Evolutionary conservation across 2,113 vertebrate genomes (phyloP).

Genomic region (Haplotaxodon microlepis): DNA sequence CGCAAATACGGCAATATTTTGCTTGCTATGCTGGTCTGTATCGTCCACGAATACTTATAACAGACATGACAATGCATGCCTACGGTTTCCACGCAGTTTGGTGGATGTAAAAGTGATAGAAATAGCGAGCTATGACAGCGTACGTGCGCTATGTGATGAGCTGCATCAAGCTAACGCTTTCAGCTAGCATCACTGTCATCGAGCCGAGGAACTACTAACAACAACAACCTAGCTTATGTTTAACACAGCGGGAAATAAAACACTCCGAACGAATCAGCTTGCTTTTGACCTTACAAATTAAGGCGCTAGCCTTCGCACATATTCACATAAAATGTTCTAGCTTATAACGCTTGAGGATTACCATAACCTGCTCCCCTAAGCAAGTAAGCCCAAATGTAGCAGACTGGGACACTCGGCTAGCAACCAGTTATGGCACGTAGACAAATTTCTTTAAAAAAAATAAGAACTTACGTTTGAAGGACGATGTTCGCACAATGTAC

Average conservation of each 20-base stretch:
- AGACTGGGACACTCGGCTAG: not conserved
- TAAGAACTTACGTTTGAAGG: conserved; percentile 47
- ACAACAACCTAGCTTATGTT: not conserved
- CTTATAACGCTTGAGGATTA: not conserved
- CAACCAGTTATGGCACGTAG: not conserved
- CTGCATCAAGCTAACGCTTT: conserved; percentile 32
- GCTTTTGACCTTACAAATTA: not conserved
- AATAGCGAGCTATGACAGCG: not conserved
- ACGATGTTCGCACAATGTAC: conserved; percentile 44
- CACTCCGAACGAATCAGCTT: not conserved
- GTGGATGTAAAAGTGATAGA: not conserved
- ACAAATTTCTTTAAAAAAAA: not conserved
- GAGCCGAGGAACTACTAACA: not conserved
- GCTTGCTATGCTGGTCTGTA: not conserved
- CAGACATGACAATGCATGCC: not conserved
- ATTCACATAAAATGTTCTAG: no score
- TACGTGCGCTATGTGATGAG: conserved; percentile 1
- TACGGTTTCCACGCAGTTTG: not conserved
- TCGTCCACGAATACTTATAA: rapidly evolving
- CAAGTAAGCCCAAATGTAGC: not conserved
- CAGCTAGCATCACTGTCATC: conserved; percentile 3
- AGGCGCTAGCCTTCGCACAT: not conserved
- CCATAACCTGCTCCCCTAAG: not conserved
- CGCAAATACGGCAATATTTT: not conserved
- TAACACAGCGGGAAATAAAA: not conserved